A percentile compares a stretch with the other conserved stretches of the same genome.
Evolutionary conservation across 2,797 vertebrate species (phyloP).

Genomic region (Mus caroli): DNA sequence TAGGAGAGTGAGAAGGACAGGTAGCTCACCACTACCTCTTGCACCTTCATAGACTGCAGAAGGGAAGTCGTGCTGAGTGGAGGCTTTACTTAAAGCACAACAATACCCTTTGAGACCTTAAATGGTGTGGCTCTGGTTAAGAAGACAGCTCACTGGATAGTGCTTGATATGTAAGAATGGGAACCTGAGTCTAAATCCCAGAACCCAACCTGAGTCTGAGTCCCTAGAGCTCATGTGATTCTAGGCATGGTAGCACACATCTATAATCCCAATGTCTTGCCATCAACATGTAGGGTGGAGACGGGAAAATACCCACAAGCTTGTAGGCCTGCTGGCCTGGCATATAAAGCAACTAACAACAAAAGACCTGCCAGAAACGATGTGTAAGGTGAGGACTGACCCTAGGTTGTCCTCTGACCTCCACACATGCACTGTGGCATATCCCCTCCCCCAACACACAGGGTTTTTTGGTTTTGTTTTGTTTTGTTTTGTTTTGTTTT

Average conservation of each 20-base stretch:
- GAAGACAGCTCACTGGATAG: background rate
- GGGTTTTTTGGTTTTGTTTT: too few species aligned
- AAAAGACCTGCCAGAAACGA: background rate
- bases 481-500: background rate
- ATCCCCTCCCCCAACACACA: background rate
- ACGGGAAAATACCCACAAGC: background rate
- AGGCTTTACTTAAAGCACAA: background rate
- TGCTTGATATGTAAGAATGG: background rate
- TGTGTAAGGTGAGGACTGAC: background rate
- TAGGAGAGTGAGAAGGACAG: background rate
- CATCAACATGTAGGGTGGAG: background rate
- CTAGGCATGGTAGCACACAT: too few species aligned
- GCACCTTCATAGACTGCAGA: too few species aligned
- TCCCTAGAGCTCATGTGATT: background rate
- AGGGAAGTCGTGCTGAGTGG: background rate
- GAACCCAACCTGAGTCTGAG: background rate
- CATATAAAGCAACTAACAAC: background rate
- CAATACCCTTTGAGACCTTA: background rate
- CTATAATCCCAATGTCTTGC: background rate
- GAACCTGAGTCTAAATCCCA: background rate
- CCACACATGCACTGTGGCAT: background rate
- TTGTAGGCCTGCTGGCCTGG: background rate
- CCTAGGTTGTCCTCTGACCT: background rate
- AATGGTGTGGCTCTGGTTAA: background rate
- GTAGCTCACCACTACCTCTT: background rate